phyloP scores from a whole-genome alignment of 1,140 invertebrate genomes.

The Neelides sp. region DNA sequence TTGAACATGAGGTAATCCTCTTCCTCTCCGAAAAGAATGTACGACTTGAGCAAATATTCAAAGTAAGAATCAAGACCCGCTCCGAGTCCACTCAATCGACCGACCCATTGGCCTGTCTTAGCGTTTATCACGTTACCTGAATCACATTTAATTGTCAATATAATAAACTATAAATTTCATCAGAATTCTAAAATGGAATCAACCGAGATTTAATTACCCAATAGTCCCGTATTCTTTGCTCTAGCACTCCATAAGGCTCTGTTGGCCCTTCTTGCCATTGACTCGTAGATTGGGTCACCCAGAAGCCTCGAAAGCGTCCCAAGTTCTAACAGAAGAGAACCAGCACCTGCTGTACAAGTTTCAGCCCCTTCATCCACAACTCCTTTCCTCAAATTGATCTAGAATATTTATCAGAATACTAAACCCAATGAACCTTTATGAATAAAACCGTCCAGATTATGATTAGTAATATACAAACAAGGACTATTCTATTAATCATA shows the following conservation, averaged over 20 bases:
- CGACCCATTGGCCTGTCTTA: slow-evolving; percentile 51
- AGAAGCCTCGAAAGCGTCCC: slow-evolving; percentile 49
- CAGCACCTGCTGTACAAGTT: slow-evolving; percentile 54
- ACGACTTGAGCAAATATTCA: slow-evolving; percentile 55
- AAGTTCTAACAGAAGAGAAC: slow-evolving; percentile 52
- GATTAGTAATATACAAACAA: too few species aligned
- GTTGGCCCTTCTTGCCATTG: slow-evolving; percentile 45
- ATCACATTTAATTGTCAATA: too few species aligned
- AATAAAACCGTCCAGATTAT: too few species aligned
- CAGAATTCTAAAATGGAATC: neutral
- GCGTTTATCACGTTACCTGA: slow-evolving; percentile 50
- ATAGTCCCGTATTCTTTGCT: slow-evolving; percentile 48
- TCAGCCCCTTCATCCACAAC: slow-evolving; percentile 46
- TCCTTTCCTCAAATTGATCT: slow-evolving; percentile 48
- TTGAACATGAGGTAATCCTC: slow-evolving; percentile 49
- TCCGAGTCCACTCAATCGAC: slow-evolving; percentile 48
- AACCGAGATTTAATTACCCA: slow-evolving; percentile 38
- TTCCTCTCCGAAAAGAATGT: slow-evolving; percentile 51
- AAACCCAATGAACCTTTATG: too few species aligned
- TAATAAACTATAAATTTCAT: neutral
- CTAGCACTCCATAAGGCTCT: slow-evolving; percentile 45
- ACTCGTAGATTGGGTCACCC: slow-evolving; percentile 49
- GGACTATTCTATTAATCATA: too few species aligned
- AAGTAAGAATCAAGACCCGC: slow-evolving; percentile 57
- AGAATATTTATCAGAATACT: too few species aligned